A percentile compares a stretch with the other conserved stretches of the same genome.
Evolutionary conservation across 2,888 invertebrate species (phyloP).

Genomic region (Dasypolia templi): DNA sequence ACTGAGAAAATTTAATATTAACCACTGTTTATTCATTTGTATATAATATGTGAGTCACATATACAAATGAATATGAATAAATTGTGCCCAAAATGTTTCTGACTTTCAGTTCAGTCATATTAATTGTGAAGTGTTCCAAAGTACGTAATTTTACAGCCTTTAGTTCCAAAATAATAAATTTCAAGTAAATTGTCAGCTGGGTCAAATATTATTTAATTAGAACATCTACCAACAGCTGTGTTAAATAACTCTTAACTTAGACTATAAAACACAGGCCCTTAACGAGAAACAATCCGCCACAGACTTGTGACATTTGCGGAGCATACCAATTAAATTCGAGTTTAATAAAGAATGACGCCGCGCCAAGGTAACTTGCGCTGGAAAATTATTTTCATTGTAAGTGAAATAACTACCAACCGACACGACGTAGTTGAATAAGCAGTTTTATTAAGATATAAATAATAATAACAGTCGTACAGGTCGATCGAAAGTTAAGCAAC

Average conservation of each 20-base stretch:
- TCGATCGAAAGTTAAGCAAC: no score
- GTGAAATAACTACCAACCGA: constrained; percentile 20
- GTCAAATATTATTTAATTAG: background rate
- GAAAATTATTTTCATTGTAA: constrained; percentile 24
- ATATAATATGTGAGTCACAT: no score
- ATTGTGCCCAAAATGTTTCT: background rate
- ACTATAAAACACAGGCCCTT: constrained; percentile 21
- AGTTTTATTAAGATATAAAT: background rate
- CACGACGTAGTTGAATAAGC: background rate
- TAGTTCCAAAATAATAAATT: background rate
- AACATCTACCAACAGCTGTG: background rate
- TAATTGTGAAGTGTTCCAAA: no score
- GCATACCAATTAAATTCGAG: constrained; percentile 46
- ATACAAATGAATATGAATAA: no score
- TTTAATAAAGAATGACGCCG: constrained; percentile 40
- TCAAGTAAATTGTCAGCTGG: background rate
- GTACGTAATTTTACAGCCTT: no score
- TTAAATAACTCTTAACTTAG: constrained; percentile 15
- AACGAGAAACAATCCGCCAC: constrained; percentile 25
- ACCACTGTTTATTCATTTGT: background rate
- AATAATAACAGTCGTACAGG: no score
- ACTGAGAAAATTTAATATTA: background rate
- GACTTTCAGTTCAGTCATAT: background rate
- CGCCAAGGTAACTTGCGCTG: constrained; percentile 26
- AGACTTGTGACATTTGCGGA: constrained; percentile 38